Evolutionary conservation across 2,888 invertebrate species (phyloP).

Genomic region (Cephalotes varians): DNA sequence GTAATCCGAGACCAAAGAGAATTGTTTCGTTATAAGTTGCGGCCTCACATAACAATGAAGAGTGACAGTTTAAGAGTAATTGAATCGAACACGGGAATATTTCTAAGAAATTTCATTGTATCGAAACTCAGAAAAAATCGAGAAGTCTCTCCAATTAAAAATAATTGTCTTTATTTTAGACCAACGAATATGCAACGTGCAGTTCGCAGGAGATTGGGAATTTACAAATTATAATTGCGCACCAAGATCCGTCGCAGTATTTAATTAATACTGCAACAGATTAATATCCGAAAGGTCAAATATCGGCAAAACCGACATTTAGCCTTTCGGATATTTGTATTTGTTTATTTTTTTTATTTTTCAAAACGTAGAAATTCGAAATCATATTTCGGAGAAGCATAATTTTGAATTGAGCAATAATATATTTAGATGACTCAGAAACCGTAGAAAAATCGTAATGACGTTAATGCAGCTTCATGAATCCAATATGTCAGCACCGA

Average conservation of each 20-base stretch:
- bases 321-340: too few species aligned
- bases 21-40: background rate
- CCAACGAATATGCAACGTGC: too few species aligned
- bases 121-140: background rate
- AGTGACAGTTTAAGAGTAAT: background rate
- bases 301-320: too few species aligned
- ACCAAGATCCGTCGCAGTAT: too few species aligned
- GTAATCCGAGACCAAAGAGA: background rate
- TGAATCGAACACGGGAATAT: background rate
- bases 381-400: background rate
- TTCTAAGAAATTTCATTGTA: background rate
- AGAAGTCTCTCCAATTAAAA: background rate
- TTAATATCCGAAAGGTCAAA: too few species aligned
- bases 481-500: constrained; percentile 72
- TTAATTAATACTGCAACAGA: too few species aligned
- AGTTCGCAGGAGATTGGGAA: too few species aligned
- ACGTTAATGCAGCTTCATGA: constrained; percentile 71
- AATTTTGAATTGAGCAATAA: constrained; percentile 74
- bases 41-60: background rate
- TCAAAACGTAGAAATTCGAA: background rate
- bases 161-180: background rate
- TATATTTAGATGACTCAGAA: constrained; percentile 78
- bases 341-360: background rate
- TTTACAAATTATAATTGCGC: too few species aligned
- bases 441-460: constrained; percentile 78